Evolutionary conservation across 2,797 vertebrate species (phyloP).

Genomic region (Micropoecilia bifurca): DNA sequence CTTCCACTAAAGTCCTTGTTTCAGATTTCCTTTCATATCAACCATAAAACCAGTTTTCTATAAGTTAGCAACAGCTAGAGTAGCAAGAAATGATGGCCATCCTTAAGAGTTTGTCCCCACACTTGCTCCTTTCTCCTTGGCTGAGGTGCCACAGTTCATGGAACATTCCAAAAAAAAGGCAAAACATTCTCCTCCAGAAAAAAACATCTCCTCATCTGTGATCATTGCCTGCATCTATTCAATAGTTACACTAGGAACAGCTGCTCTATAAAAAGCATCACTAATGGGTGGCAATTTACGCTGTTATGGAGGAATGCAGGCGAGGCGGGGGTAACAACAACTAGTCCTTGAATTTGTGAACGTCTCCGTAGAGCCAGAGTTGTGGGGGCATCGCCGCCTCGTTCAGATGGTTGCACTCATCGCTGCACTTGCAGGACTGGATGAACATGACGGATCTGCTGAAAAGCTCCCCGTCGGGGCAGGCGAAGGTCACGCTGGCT

Average conservation of each 20-base stretch:
- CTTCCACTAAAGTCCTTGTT: constrained; percentile 42
- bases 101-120: constrained; percentile 12
- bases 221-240: constrained; percentile 59
- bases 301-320: constrained; percentile 44
- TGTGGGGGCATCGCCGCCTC: constrained; percentile 77
- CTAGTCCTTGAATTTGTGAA: constrained; percentile 83
- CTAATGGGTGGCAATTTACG: constrained; percentile 44
- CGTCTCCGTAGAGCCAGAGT: constrained; percentile 82
- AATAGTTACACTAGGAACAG: constrained; percentile 64
- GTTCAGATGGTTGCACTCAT: constrained; percentile 80
- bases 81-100: constrained; percentile 13
- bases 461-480: constrained; percentile 78
- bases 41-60: constrained; percentile 17
- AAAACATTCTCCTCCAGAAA: constrained; percentile 46
- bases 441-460: constrained; percentile 82
- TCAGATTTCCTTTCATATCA: not conserved
- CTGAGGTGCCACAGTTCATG: constrained; percentile 54
- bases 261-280: constrained; percentile 68
- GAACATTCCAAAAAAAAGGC: constrained; percentile 40
- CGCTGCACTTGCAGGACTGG: constrained; percentile 85
- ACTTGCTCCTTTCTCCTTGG: constrained; percentile 36
- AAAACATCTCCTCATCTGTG: constrained; percentile 41
- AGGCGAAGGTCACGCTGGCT: constrained; percentile 76
- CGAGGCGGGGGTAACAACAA: not conserved
- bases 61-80: constrained; percentile 10